These are phyloP conservation scores for Telenomus remus DNA, from an alignment of 1,140 invertebrate genomes.

Conservation along the genomic window DNA sequence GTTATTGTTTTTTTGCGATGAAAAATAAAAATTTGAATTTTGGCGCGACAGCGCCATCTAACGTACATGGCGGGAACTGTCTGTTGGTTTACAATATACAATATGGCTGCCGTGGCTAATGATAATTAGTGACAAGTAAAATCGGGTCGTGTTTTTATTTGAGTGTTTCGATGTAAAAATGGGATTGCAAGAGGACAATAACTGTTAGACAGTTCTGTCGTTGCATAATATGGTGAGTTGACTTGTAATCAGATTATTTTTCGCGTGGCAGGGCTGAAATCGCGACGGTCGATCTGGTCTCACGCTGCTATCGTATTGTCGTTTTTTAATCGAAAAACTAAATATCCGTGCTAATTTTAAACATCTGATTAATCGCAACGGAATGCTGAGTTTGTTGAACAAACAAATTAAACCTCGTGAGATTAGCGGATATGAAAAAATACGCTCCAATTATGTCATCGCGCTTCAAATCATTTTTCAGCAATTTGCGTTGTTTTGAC, in stretches of 20 bases:
- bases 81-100: constrained; percentile 36
- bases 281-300: background rate
- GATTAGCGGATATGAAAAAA: background rate
- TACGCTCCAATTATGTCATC: constrained; percentile 48
- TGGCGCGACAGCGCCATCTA: too few species aligned
- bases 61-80: background rate
- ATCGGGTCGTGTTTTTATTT: constrained; percentile 48
- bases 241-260: background rate
- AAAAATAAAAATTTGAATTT: too few species aligned
- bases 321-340: constrained; percentile 44
- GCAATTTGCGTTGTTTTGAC: background rate
- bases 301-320: constrained; percentile 13
- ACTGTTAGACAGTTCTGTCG: constrained; percentile 12
- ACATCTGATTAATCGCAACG: constrained; percentile 10
- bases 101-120: constrained; percentile 51
- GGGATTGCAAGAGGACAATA: constrained; percentile 21
- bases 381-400: background rate
- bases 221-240: constrained; percentile 21
- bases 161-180: constrained; percentile 22
- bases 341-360: constrained; percentile 48
- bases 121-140: constrained; percentile 47
- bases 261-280: constrained; percentile 6
- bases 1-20: too few species aligned
- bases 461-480: constrained; percentile 6
- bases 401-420: background rate